These are phyloP conservation scores for Pantherophis guttatus DNA, from an alignment of 2,113 vertebrate genomes.

Conservation along the genomic window DNA sequence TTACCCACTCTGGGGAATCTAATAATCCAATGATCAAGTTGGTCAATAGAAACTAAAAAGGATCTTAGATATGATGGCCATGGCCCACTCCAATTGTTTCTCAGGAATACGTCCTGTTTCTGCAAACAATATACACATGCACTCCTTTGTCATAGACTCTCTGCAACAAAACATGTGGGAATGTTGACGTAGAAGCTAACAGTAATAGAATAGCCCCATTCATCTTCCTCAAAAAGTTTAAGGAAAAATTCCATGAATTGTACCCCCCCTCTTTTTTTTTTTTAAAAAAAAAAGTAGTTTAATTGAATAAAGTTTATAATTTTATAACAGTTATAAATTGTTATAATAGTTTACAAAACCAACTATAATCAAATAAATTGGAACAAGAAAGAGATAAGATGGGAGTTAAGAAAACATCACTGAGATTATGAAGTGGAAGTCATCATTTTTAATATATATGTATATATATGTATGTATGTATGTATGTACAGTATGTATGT, in stretches of 20 bases:
- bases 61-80: neutral
- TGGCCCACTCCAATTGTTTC: neutral
- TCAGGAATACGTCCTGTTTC: neutral
- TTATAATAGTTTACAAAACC: neutral
- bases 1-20: no score
- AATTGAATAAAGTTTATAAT: neutral
- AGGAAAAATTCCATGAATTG: neutral
- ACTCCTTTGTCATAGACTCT: neutral
- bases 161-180: neutral
- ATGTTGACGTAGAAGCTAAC: neutral
- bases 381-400: neutral
- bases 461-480: no score
- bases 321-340: neutral
- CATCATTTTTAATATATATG: neutral
- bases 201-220: neutral
- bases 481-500: no score
- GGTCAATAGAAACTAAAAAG: neutral
- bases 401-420: neutral
- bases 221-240: neutral
- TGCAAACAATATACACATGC: neutral
- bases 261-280: neutral
- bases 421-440: neutral
- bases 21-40: neutral
- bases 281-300: neutral
- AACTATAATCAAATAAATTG: neutral